Conservation (phyloP, 2,113 vertebrate species). For the Oxyura jamaicensis region DNA sequence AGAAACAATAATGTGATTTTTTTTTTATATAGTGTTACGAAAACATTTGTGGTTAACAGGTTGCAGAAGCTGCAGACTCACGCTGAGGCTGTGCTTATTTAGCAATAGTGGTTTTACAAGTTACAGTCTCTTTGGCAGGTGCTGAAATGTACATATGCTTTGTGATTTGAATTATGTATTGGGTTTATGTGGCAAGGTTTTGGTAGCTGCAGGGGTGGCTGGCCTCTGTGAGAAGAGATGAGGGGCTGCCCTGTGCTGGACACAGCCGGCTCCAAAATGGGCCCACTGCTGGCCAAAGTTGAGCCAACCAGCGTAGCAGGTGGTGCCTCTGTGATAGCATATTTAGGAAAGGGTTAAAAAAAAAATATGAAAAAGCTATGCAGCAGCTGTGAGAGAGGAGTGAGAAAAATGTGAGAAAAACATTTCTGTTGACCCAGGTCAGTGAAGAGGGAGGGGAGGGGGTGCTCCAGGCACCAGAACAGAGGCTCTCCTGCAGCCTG, state of each 20-base stretch:
- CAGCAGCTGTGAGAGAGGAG: not conserved
- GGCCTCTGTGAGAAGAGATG: not conserved
- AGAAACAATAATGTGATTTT: not conserved
- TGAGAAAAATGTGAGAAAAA: not conserved
- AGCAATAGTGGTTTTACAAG: not conserved
- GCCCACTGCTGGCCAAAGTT: not conserved
- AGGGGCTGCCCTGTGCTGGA: not conserved
- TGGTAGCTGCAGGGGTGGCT: not conserved
- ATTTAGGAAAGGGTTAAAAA: not conserved
- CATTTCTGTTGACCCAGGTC: not conserved
- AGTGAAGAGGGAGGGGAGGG: not conserved
- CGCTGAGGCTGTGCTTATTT: not conserved
- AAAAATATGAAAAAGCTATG: not conserved
- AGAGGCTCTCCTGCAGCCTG: not conserved
- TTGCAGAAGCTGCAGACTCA: not conserved
- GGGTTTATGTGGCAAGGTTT: not conserved
- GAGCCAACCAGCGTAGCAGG: not conserved
- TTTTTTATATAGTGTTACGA: not conserved
- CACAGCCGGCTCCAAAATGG: not conserved
- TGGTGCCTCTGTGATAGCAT: not conserved
- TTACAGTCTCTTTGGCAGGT: not conserved
- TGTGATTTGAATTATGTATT: not conserved
- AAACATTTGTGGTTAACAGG: not conserved
- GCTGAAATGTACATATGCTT: not conserved
- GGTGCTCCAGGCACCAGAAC: not conserved